Percentiles rank a stretch among this genome's conserved stretches.
phyloP scores from a whole-genome alignment of 2,888 invertebrate genomes.

The Rhagonycha lutea region DNA sequence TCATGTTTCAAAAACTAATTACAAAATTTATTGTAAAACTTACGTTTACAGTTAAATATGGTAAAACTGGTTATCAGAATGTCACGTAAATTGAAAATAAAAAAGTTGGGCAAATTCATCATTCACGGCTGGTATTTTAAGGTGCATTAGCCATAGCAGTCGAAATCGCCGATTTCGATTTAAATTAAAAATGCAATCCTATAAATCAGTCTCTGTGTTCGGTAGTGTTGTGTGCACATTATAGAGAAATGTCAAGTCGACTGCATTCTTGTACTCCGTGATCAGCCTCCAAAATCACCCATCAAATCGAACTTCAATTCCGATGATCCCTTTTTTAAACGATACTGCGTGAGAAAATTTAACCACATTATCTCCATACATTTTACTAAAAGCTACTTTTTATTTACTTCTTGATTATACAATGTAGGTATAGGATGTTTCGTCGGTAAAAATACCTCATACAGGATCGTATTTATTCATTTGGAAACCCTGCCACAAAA shows the following conservation, averaged over 20 bases:
- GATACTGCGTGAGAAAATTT: constrained; percentile 30
- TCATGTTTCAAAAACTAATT: neutral
- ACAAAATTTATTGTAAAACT: neutral
- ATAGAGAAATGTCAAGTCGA: constrained; percentile 33
- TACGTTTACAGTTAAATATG: neutral
- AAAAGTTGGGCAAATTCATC: constrained; percentile 24
- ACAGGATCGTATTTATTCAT: too few relatives aligned
- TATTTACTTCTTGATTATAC: neutral
- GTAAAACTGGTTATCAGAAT: neutral
- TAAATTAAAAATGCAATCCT: constrained; percentile 33
- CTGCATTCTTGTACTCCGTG: constrained; percentile 38
- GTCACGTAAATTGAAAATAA: neutral
- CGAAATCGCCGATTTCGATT: constrained; percentile 28
- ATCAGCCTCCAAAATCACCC: constrained; percentile 38
- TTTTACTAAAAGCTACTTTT: neutral
- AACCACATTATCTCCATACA: constrained; percentile 13
- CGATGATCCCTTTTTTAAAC: constrained; percentile 29
- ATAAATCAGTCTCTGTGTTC: constrained; percentile 32
- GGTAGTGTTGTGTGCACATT: constrained; percentile 32
- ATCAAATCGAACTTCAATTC: constrained; percentile 37
- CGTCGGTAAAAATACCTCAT: neutral
- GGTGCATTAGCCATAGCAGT: constrained; percentile 30
- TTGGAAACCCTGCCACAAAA: too few relatives aligned
- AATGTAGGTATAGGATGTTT: neutral
- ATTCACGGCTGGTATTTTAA: constrained; percentile 22